Conservation (phyloP, 2,113 vertebrate species). For the Clarias macrocephalus region DNA sequence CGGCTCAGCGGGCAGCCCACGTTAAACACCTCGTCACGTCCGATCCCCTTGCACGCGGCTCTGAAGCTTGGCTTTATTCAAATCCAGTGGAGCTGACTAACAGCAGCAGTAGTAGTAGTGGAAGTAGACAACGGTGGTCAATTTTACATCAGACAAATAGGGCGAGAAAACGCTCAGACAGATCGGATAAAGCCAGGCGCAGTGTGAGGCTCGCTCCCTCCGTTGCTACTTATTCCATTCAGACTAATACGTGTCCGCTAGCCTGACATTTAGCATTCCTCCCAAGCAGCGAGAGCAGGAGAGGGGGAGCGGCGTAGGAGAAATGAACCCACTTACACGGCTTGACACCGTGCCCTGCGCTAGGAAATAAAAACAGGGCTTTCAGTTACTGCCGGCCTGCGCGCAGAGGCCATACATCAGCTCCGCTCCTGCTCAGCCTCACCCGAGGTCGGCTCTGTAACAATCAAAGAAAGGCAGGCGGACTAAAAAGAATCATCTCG, state of each 20-base stretch:
- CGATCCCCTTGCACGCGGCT: neutral
- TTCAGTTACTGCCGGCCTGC: constrained; percentile 73
- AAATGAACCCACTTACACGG: constrained; percentile 75
- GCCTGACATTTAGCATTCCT: constrained; percentile 57
- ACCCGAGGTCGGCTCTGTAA: constrained; percentile 74
- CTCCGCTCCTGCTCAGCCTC: constrained; percentile 68
- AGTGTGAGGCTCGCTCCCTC: constrained; percentile 15
- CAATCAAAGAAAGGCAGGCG: constrained; percentile 36
- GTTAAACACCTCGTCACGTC: constrained; percentile 26
- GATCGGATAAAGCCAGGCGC: neutral
- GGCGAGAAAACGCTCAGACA: constrained; percentile 4
- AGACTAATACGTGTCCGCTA: constrained; percentile 38
- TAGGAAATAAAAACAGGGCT: constrained; percentile 78
- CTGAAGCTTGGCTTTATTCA: constrained; percentile 22
- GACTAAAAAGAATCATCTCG: constrained; percentile 43
- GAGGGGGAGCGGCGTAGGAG: constrained; percentile 60
- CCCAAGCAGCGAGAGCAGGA: constrained; percentile 26
- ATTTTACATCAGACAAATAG: constrained; percentile 42
- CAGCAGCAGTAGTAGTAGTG: neutral
- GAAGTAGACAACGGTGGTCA: constrained; percentile 17
- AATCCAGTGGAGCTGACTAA: neutral
- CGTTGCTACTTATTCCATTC: constrained; percentile 44
- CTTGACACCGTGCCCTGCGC: constrained; percentile 71
- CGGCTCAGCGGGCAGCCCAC: constrained; percentile 3
- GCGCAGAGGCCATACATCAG: constrained; percentile 74